Evolutionary conservation across 2,888 invertebrate genomes (phyloP).

Genomic region (Eupithecia inturbata): DNA sequence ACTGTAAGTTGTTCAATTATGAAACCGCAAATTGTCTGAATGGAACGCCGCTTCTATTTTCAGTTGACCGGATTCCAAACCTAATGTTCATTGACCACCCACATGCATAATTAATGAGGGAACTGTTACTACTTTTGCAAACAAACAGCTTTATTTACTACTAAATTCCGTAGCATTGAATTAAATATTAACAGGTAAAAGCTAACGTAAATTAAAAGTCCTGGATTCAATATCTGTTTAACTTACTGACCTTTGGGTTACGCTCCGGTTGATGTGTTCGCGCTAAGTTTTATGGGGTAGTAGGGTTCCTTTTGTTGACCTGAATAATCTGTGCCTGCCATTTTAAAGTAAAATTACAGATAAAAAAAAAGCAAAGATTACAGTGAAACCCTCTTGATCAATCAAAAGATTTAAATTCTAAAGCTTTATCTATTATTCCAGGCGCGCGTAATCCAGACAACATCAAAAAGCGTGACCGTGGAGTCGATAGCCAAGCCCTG

Average conservation of each 20-base stretch:
- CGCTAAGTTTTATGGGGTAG: constrained; percentile 12
- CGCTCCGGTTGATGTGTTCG: constrained; percentile 15
- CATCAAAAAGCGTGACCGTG: constrained; percentile 88
- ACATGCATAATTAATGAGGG: constrained; percentile 38
- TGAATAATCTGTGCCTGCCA: not conserved
- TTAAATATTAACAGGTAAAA: constrained; percentile 18
- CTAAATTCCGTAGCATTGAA: not conserved
- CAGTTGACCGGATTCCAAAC: constrained; percentile 52
- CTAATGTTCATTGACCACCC: constrained; percentile 41
- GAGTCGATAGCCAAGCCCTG: constrained; percentile 88
- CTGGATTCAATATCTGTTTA: constrained; percentile 18
- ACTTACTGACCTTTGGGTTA: constrained; percentile 25
- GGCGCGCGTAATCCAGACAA: constrained; percentile 88
- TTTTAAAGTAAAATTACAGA: not conserved
- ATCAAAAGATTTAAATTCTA: not conserved
- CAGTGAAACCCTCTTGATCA: not conserved
- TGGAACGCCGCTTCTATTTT: constrained; percentile 48
- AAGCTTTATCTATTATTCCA: constrained; percentile 57
- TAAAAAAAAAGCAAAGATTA: not conserved
- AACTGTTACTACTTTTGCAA: constrained; percentile 17
- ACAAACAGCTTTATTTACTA: constrained; percentile 23
- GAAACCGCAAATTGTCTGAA: constrained; percentile 33
- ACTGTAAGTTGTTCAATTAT: constrained; percentile 31
- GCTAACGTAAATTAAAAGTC: constrained; percentile 18
- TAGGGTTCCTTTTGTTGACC: not conserved